Conservation (phyloP, 2,797 vertebrate genomes). For the Sylvia borin region DNA sequence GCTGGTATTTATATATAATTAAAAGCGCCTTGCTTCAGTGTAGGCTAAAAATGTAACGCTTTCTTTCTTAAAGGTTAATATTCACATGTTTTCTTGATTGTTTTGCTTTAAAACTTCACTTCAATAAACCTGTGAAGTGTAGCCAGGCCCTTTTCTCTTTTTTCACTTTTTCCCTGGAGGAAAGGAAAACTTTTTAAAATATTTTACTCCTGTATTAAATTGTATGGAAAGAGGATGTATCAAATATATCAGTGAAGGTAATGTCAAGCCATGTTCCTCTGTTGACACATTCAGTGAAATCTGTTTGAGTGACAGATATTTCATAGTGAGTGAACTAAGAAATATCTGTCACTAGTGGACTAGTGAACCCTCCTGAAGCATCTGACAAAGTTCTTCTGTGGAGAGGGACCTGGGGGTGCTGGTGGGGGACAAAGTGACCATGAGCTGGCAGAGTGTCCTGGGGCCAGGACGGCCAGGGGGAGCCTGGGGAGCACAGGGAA, state of each 20-base stretch:
- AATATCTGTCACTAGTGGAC: no score
- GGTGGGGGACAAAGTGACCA: not conserved
- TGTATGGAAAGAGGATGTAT: not conserved
- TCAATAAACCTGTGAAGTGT: not conserved
- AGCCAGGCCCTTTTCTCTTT: not conserved
- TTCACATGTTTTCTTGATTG: not conserved
- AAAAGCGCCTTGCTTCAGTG: not conserved
- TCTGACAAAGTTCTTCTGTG: not conserved
- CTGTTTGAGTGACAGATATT: not conserved
- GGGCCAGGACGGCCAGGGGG: not conserved
- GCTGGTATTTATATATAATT: not conserved
- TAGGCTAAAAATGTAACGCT: not conserved
- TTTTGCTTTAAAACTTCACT: conserved; percentile 9
- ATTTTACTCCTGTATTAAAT: not conserved
- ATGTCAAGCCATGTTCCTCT: not conserved
- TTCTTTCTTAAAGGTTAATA: not conserved
- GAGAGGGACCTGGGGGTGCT: not conserved
- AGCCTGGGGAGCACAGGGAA: not conserved
- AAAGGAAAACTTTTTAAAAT: not conserved
- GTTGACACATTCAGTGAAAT: not conserved
- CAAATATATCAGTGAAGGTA: not conserved
- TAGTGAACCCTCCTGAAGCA: not conserved
- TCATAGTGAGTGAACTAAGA: not conserved
- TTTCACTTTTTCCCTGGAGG: not conserved
- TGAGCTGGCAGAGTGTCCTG: not conserved